Base-by-base conservation (phyloP, 1,140 invertebrate genomes). In the Drosophila prosaltans region DNA sequence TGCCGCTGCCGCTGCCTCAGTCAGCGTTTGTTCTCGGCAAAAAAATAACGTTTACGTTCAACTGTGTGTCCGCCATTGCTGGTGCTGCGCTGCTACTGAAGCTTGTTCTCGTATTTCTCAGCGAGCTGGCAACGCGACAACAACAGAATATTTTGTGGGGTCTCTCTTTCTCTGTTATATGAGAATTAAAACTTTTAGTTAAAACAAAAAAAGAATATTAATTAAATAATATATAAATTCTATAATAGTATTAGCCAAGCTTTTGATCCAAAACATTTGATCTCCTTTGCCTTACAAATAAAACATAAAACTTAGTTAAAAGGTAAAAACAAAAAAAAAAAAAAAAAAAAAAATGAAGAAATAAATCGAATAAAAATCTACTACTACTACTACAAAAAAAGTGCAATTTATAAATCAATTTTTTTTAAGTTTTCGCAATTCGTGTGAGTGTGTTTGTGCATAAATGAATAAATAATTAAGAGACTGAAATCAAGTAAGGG, bases 81-180 rank as follows among this genome's bases (percentile, higher is more conserved):
- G 55, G n/a, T 58, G 32, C 54, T 24, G 21, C 21, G 45, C 57
- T 58, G 57, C 57, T 58, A 7, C 32, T 58, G 57, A 32, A 11
- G 54, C 54, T 57, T 57, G 54, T 57, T 74, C 40, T 81, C 80
- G 80, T 81, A 89, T 85, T 89, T 84, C 81, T 76, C 81, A 74
- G 79, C 67, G 78, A 84, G 74, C 84, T 75, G 74, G 78, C 84
- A 41, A 89, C 85, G 78, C 84, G 80, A 62, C 67, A 73, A 70
- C 69, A 80, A 66, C 43, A 65, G 45, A 65, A 68, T 39, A 66
- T 48, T 16, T 16, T 64, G 70, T 66, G 45, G n/a, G 58, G 43
- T 48, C 67, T 63, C 48, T 71, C 48, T 54, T 5, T 51, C 45
- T 51, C 45, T 26, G 45, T 51, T 51, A 26, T 11, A 51, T 39